Percentiles rank a stretch among this genome's conserved stretches.
Conservation (phyloP, 1,140 invertebrate species). For the Prorops nasuta region DNA sequence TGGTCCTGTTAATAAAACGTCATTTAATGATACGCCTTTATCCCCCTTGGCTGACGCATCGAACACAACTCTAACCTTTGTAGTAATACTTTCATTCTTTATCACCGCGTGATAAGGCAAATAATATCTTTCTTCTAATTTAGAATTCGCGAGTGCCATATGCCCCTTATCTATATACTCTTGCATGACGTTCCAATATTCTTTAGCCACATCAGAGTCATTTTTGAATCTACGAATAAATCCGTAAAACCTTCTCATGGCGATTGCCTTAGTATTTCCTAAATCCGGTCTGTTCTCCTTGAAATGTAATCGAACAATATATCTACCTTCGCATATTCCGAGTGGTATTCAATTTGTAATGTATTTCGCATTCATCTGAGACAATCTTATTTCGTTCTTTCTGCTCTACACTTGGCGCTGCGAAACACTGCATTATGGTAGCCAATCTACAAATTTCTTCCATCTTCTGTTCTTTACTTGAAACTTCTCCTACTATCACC, state of each 20-base stretch:
- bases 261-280: not conserved
- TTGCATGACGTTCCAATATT: not conserved
- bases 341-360: constrained; percentile 8
- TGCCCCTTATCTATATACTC: not conserved
- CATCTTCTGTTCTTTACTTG: too few species aligned
- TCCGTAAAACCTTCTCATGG: not conserved
- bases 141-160: not conserved
- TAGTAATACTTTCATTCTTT: not conserved
- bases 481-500: too few species aligned
- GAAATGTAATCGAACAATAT: not conserved
- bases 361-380: constrained; percentile 3
- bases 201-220: not conserved
- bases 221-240: not conserved
- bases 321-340: not conserved
- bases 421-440: too few species aligned
- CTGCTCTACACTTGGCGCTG: too few species aligned
- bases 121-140: not conserved
- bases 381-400: too few species aligned
- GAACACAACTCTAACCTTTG: constrained; percentile 37
- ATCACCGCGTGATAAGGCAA: not conserved
- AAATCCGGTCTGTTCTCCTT: not conserved
- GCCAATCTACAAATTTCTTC: too few species aligned
- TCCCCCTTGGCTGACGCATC: constrained; percentile 1
- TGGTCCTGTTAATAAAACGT: not conserved
- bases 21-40: not conserved